These are phyloP conservation scores for Forficula auricularia DNA, from an alignment of 1,140 invertebrate genomes.

Conservation along the genomic window DNA sequence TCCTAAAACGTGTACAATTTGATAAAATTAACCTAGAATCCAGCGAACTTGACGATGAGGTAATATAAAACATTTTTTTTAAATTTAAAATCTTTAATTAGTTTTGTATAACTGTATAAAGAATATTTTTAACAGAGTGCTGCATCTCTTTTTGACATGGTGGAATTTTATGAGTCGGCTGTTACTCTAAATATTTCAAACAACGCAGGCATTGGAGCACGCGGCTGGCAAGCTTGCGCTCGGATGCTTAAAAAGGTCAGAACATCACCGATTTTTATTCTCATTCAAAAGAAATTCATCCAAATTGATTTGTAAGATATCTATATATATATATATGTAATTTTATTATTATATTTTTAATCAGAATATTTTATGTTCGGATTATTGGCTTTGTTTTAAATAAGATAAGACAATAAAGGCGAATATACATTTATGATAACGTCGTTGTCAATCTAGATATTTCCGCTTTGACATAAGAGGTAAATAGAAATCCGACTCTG, in stretches of 20 bases:
- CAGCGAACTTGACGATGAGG: constrained; percentile 51
- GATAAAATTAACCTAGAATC: constrained; percentile 45
- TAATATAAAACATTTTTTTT: constrained; percentile 17
- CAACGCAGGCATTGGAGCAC: constrained; percentile 48
- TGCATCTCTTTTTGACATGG: constrained; percentile 73
- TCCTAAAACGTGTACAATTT: constrained; percentile 58
- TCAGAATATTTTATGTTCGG: too few relatives aligned
- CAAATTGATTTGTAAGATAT: too few relatives aligned
- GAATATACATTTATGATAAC: too few relatives aligned
- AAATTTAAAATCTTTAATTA: constrained; percentile 7
- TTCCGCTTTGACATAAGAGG: too few relatives aligned
- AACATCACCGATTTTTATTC: constrained; percentile 6
- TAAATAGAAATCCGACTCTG: too few relatives aligned
- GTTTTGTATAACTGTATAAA: constrained; percentile 5
- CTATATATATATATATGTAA: too few relatives aligned
- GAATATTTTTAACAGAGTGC: constrained; percentile 25
- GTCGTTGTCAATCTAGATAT: too few relatives aligned
- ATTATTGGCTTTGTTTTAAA: too few relatives aligned
- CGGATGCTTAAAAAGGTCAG: constrained; percentile 60
- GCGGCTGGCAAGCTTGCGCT: constrained; percentile 66
- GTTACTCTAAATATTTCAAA: constrained; percentile 57
- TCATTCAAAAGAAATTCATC: too few relatives aligned
- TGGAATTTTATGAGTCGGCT: constrained; percentile 78
- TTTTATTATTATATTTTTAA: too few relatives aligned
- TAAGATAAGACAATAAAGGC: too few relatives aligned